Conservation (phyloP, 2,888 invertebrate species). For the Marronus borbonicus region DNA sequence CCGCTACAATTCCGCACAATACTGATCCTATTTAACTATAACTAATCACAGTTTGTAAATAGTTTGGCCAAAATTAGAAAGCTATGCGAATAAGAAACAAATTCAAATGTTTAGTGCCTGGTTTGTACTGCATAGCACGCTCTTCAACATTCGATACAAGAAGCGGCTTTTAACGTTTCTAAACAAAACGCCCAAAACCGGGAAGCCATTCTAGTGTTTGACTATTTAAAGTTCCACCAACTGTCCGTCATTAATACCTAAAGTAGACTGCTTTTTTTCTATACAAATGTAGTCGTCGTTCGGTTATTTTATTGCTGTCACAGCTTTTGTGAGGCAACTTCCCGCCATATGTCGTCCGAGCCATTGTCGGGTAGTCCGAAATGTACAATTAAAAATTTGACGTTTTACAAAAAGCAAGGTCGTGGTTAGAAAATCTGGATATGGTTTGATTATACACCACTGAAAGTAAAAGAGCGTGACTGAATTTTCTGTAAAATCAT, state of each 20-base stretch:
- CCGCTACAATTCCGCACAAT: too few species aligned
- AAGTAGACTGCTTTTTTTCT: constrained; percentile 35
- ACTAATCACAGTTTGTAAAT: too few species aligned
- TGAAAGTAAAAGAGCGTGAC: neutral
- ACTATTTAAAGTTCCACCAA: constrained; percentile 36
- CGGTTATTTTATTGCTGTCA: constrained; percentile 36
- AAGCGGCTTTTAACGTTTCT: constrained; percentile 14
- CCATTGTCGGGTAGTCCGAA: constrained; percentile 12
- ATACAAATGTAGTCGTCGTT: constrained; percentile 24
- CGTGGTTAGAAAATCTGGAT: constrained; percentile 1
- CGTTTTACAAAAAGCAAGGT: constrained; percentile 5
- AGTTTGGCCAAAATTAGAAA: too few species aligned
- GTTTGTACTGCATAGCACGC: too few species aligned
- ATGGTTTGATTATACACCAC: constrained; percentile 3
- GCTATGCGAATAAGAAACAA: too few species aligned
- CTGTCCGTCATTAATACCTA: constrained; percentile 34
- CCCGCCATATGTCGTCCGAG: constrained; percentile 24
- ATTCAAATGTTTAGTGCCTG: too few species aligned
- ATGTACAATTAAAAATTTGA: constrained; percentile 32
- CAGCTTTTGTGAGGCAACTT: constrained; percentile 29
- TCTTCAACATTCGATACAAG: neutral
- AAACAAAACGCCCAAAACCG: constrained; percentile 37
- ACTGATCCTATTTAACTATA: too few species aligned
- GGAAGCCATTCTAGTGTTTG: constrained; percentile 10
- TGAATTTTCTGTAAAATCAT: constrained; percentile 1